Percentiles rank a stretch among this genome's conserved stretches.
Evolutionary conservation across 2,888 invertebrate genomes (phyloP).

Genomic region (Ochlodes sylvanus): DNA sequence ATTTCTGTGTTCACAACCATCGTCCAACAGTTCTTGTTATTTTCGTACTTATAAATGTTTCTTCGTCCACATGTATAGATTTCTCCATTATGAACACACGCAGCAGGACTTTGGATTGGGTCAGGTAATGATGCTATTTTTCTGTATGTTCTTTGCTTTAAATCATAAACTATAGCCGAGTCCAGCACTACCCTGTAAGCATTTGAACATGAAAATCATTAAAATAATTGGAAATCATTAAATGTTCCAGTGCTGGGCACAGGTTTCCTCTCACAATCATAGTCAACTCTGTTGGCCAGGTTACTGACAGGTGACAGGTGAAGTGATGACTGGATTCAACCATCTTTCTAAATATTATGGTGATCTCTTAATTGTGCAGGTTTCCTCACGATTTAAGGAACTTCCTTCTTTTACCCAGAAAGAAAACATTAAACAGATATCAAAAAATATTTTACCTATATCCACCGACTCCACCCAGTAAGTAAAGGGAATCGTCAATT

Average conservation of each 20-base stretch:
- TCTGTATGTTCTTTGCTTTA: constrained; percentile 60
- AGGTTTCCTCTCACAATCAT: too few species aligned
- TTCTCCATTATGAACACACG: constrained; percentile 60
- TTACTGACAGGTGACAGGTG: too few species aligned
- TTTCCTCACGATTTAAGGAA: too few species aligned
- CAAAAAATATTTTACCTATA: constrained; percentile 60
- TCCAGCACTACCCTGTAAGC: constrained; percentile 67
- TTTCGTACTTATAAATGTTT: constrained; percentile 64
- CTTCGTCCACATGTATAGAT: constrained; percentile 66
- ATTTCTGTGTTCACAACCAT: constrained; percentile 55
- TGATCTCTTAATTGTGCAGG: too few species aligned
- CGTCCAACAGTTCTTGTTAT: constrained; percentile 59
- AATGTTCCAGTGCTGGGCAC: too few species aligned
- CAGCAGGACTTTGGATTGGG: constrained; percentile 68
- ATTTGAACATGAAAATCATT: constrained; percentile 6
- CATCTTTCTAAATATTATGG: too few species aligned
- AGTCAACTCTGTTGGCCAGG: too few species aligned
- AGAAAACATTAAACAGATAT: too few species aligned
- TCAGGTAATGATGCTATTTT: constrained; percentile 66
- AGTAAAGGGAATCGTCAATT: constrained; percentile 60
- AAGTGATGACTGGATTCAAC: too few species aligned
- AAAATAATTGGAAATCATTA: too few species aligned
- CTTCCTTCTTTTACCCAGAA: too few species aligned
- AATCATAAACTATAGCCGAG: constrained; percentile 62
- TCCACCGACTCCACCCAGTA: constrained; percentile 75